A percentile compares a stretch with the other conserved stretches of the same genome.
Conservation (phyloP, 2,888 invertebrate species). For the Phyllotreta striolata region DNA sequence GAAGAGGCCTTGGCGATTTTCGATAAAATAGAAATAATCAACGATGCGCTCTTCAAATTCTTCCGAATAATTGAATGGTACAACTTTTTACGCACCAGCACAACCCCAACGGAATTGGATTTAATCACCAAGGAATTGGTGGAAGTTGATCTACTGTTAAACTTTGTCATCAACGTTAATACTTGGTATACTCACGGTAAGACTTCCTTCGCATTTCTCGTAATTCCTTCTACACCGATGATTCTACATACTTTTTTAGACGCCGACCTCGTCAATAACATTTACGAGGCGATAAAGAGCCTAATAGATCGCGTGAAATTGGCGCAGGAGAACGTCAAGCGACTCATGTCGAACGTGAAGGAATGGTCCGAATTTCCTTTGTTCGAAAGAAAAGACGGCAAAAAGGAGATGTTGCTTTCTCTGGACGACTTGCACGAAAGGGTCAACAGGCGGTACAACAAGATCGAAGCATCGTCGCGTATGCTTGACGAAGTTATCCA, state of each 20-base stretch:
- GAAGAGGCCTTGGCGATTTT: slow-evolving; percentile 72
- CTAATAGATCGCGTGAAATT: slow-evolving; percentile 73
- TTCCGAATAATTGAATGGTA: slow-evolving; percentile 79
- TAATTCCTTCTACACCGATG: too few species aligned
- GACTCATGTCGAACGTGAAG: slow-evolving; percentile 67
- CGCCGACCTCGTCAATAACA: slow-evolving; percentile 48
- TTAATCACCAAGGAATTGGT: slow-evolving; percentile 79
- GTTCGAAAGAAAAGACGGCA: slow-evolving; percentile 76
- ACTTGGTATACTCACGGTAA: slow-evolving; percentile 86
- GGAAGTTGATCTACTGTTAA: slow-evolving; percentile 75
- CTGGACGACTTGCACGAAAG: slow-evolving; percentile 66
- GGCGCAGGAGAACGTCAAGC: slow-evolving; percentile 72
- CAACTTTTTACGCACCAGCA: slow-evolving; percentile 78
- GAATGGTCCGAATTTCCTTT: slow-evolving; percentile 79
- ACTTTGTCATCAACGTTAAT: slow-evolving; percentile 72
- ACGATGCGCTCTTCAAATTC: slow-evolving; percentile 58
- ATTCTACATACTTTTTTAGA: too few species aligned
- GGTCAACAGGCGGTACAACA: slow-evolving; percentile 64
- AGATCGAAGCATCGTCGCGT: slow-evolving; percentile 63
- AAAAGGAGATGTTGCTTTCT: slow-evolving; percentile 66
- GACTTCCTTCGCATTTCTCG: too few species aligned
- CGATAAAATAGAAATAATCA: slow-evolving; percentile 73
- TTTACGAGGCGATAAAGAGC: slow-evolving; percentile 73
- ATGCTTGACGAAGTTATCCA: slow-evolving; percentile 68
- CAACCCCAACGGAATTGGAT: slow-evolving; percentile 78